Percentiles rank a stretch among this genome's conserved stretches.
phyloP scores from a whole-genome alignment of 2,888 invertebrate genomes.

The Cheilosia grossa region DNA sequence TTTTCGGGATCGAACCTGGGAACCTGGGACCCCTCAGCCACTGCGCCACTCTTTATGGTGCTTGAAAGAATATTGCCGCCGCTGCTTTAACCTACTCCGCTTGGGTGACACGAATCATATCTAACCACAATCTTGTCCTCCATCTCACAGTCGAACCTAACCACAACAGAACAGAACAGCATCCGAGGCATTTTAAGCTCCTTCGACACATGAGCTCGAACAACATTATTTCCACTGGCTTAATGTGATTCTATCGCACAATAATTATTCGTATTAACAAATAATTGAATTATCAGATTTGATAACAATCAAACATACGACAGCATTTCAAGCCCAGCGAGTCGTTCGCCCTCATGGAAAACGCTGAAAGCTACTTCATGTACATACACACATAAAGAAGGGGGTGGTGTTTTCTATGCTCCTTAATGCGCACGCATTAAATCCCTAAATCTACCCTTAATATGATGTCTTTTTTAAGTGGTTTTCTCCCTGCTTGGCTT shows the following conservation, averaged over 20 bases:
- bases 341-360: background rate
- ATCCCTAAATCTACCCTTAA: conserved; percentile 63
- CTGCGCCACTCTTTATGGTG: no score
- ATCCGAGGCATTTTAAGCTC: no score
- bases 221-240: no score
- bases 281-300: conserved; percentile 55
- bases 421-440: conserved; percentile 60
- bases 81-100: no score
- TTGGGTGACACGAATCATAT: no score
- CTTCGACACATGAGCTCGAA: no score
- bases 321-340: conserved; percentile 11
- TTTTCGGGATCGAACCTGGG: no score
- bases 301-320: conserved; percentile 43
- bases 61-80: no score
- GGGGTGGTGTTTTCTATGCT: conserved; percentile 5
- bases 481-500: conserved; percentile 53
- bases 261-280: conserved; percentile 29
- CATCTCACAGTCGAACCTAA: no score
- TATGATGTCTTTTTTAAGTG: conserved; percentile 65
- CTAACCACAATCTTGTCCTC: no score
- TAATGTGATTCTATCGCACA: conserved; percentile 14
- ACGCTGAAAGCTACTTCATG: background rate
- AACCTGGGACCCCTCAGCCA: no score
- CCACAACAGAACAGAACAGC: no score
- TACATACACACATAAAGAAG: background rate